Evolutionary conservation across 2,797 vertebrate species (phyloP), one percentile per base, ranked within the genome.

Genomic region (Brachyrhaphis roseni): DNA sequence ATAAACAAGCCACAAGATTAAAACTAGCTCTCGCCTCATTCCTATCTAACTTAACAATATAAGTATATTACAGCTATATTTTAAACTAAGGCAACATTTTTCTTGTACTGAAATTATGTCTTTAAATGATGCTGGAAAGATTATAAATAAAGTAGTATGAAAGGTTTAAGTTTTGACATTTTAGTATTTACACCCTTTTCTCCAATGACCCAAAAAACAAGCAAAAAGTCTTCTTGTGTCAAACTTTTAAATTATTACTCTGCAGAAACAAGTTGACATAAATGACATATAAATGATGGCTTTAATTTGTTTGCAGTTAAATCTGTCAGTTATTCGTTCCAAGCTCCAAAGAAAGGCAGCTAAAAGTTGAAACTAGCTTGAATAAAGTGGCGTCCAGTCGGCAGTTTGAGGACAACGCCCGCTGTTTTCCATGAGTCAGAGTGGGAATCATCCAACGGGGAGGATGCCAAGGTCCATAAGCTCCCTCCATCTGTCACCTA

Each of bases 401-500:
- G 71, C 12, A 49, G 18, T 43, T 16, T 11, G 72, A 64, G 78
- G 16, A 77, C 59, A 75, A 80, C 72, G 6, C 87, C 86, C 85
- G 79, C 87, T 85, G 81, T 87, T 90, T 87, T 90, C 86, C 86
- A 85, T 87, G 88, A 90, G 85, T 92, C 92, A 89, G 84, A 86
- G 89, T 77, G 81, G 87, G 90, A 71, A 62, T 85, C 78, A 66
- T 77, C 82, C 47, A 46, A 84, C 68, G 73, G 15, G 10, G 2
- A 68, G 55, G 74, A 88, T 85, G 91, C 89, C 88, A 91, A 39
- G 51, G 70, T 86, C 85, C 91, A 87, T 85, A 90, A 86, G 88
- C 87, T 90, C 55, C 4, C 83, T 88, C 93, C 93, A 93, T 93
- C 91, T 91, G 90, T 91, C 91, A 79, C 84, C 83, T 81, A 70